phyloP scores from a whole-genome alignment of 2,888 invertebrate species.

The Pyrgus malvae region DNA sequence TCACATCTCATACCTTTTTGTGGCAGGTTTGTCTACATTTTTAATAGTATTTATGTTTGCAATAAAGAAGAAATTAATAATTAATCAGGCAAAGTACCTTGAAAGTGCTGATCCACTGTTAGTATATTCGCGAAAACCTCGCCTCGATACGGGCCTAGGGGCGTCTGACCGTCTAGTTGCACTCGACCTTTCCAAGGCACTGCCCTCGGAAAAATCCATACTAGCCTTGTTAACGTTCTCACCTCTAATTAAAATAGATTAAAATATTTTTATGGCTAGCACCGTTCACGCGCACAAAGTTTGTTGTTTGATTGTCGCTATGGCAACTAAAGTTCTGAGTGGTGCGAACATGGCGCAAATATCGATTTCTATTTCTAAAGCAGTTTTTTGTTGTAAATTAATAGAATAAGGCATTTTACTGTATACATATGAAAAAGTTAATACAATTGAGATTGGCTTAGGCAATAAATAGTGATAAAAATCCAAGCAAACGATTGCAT shows the following conservation, averaged over 20 bases:
- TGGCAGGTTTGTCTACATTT: no score
- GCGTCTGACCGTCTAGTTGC: slow-evolving; percentile 54
- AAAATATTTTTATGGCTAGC: slow-evolving; percentile 20
- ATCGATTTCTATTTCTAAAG: neutral
- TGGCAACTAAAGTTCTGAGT: slow-evolving; percentile 46
- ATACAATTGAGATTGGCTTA: no score
- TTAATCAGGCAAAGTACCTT: slow-evolving; percentile 44
- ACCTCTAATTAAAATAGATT: slow-evolving; percentile 42
- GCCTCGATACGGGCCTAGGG: slow-evolving; percentile 65
- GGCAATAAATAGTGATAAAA: no score
- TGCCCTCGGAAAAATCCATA: slow-evolving; percentile 76
- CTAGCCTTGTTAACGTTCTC: slow-evolving; percentile 42
- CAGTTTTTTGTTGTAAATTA: no score
- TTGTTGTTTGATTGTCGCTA: slow-evolving; percentile 62
- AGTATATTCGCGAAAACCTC: slow-evolving; percentile 65
- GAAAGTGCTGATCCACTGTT: slow-evolving; percentile 62
- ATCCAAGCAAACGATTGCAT: no score
- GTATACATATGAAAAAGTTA: no score
- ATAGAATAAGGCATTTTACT: no score
- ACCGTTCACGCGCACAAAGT: slow-evolving; percentile 57
- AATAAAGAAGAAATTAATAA: neutral
- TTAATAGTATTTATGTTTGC: no score
- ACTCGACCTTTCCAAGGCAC: slow-evolving; percentile 47
- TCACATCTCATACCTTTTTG: no score
- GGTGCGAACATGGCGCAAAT: neutral